phyloP scores from a whole-genome alignment of 2,888 invertebrate genomes.

The Euphydryas editha region DNA sequence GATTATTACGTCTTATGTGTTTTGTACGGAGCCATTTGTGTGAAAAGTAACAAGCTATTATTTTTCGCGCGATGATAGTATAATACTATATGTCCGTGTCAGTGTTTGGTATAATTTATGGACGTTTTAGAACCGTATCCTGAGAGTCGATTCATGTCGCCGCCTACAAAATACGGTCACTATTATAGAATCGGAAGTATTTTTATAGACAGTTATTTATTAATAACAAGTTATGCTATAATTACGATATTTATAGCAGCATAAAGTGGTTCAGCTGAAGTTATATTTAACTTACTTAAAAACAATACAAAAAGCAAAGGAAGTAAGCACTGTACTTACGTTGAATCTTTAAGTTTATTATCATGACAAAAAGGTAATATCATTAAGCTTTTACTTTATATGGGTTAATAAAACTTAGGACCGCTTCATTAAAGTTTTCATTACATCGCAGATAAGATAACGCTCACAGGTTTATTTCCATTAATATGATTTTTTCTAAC shows the following conservation, averaged over 20 bases:
- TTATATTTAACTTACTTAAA: slow-evolving; percentile 2
- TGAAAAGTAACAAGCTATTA: slow-evolving; percentile 31
- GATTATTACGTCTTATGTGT: slow-evolving; percentile 31
- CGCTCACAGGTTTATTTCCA: slow-evolving; percentile 14
- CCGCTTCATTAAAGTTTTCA: slow-evolving; percentile 68
- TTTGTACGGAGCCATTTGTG: slow-evolving; percentile 21
- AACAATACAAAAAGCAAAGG: slow-evolving; percentile 1
- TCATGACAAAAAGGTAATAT: slow-evolving; percentile 48
- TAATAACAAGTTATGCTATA: neutral
- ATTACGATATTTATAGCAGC: neutral
- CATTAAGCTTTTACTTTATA: slow-evolving; percentile 61
- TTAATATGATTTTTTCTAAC: neutral
- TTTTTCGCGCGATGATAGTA: slow-evolving; percentile 12
- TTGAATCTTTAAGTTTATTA: slow-evolving; percentile 15
- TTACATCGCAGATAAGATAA: slow-evolving; percentile 9
- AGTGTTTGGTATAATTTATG: slow-evolving; percentile 37
- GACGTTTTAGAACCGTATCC: neutral
- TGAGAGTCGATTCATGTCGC: slow-evolving; percentile 6
- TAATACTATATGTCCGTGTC: slow-evolving; percentile 9
- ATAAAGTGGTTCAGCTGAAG: neutral
- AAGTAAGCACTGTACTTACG: slow-evolving; percentile 16
- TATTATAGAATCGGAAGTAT: neutral
- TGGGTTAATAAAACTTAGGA: slow-evolving; percentile 58
- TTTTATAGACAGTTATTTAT: slow-evolving; percentile 1
- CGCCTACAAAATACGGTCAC: neutral